These are phyloP conservation scores for Mycteria americana DNA, from an alignment of 2,797 vertebrate genomes.

Conservation along the genomic window DNA sequence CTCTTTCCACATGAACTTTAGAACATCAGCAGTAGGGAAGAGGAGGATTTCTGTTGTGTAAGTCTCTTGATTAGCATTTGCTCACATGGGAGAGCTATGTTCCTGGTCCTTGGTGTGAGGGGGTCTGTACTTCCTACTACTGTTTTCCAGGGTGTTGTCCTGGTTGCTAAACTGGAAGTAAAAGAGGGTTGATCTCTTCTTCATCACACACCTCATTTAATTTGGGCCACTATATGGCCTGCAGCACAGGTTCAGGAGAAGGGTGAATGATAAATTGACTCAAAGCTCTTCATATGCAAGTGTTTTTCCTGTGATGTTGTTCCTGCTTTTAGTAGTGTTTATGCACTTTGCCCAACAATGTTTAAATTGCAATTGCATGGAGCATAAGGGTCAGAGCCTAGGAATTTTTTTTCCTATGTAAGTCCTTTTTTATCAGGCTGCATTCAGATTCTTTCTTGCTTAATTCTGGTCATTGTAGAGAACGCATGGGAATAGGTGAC, in stretches of 20 bases:
- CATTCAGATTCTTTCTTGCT: neutral
- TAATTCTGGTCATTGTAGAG: neutral
- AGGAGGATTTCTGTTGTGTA: neutral
- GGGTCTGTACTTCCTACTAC: neutral
- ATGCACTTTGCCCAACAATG: neutral
- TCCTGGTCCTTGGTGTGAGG: neutral
- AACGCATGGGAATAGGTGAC: neutral
- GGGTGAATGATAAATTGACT: neutral
- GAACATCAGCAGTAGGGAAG: neutral
- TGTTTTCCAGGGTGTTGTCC: neutral
- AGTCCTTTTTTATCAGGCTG: neutral
- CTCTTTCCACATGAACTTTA: neutral
- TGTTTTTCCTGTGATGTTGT: neutral
- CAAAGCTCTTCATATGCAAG: neutral
- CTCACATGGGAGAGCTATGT: neutral
- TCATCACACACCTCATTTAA: neutral
- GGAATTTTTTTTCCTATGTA: neutral
- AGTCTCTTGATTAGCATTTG: neutral
- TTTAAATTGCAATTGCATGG: neutral
- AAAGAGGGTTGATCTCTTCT: neutral
- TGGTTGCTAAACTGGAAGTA: neutral
- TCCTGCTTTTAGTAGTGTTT: neutral
- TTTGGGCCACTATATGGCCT: neutral
- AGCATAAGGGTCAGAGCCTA: neutral
- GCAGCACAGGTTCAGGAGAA: neutral